Evolutionary conservation across 2,888 invertebrate species (phyloP).

Genomic region (Rhogogaster chlorosoma): DNA sequence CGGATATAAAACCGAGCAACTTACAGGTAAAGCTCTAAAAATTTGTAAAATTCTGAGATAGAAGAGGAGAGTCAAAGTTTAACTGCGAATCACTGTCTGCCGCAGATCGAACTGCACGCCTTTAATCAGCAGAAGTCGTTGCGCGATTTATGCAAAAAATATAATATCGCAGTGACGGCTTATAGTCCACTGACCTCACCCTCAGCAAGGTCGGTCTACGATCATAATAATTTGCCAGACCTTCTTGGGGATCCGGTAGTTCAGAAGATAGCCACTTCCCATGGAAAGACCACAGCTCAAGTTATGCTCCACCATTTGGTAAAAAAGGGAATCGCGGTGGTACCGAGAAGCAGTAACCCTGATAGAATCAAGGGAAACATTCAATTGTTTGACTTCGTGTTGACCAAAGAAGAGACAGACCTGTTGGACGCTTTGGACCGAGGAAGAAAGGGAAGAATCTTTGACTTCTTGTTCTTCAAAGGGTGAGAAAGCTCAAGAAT

Average conservation of each 20-base stretch:
- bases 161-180: constrained; percentile 84
- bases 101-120: constrained; percentile 86
- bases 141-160: constrained; percentile 81
- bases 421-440: constrained; percentile 81
- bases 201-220: constrained; percentile 70
- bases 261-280: constrained; percentile 80
- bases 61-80: background rate
- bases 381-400: constrained; percentile 83
- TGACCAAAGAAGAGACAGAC: constrained; percentile 80
- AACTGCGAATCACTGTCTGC: background rate
- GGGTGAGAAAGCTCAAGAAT: constrained; percentile 66
- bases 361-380: constrained; percentile 86
- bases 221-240: constrained; percentile 81
- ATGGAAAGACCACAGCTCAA: constrained; percentile 85
- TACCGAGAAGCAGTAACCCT: constrained; percentile 89
- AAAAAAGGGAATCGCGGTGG: constrained; percentile 84
- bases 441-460: constrained; percentile 83
- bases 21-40: constrained; percentile 78
- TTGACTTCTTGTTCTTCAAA: constrained; percentile 81
- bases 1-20: constrained; percentile 85
- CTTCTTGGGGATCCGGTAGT: constrained; percentile 83
- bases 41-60: background rate
- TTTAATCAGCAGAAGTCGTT: constrained; percentile 87
- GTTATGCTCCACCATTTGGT: constrained; percentile 85
- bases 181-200: constrained; percentile 77